Percentiles rank a stretch among this genome's conserved stretches.
Evolutionary conservation across 2,113 vertebrate genomes (phyloP).

Genomic region (Tautogolabrus adspersus): DNA sequence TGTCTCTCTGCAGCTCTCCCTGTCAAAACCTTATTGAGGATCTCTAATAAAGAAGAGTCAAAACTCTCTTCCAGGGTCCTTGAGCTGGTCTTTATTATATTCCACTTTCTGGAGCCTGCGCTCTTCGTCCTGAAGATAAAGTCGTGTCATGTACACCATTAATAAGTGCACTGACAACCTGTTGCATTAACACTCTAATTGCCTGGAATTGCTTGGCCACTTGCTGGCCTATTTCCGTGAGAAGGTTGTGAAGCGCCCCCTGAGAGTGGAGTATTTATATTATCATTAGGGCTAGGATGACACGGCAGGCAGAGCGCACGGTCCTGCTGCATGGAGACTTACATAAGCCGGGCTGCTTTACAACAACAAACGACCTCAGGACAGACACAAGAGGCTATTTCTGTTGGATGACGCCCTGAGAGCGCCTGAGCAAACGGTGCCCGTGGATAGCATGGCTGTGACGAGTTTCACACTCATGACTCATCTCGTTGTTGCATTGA

Average conservation of each 20-base stretch:
- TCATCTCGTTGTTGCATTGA: neutral
- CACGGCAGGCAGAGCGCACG: conserved; percentile 50
- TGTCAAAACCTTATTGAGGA: neutral
- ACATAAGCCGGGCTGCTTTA: conserved; percentile 26
- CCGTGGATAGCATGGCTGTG: neutral
- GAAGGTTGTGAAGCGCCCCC: conserved; percentile 70
- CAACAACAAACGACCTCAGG: conserved; percentile 43
- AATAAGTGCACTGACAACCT: conserved; percentile 53
- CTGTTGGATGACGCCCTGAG: conserved; percentile 18
- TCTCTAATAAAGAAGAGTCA: neutral
- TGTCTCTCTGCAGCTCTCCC: too few species aligned
- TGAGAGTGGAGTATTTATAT: conserved; percentile 73
- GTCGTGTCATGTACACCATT: conserved; percentile 40
- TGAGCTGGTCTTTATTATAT: conserved; percentile 27
- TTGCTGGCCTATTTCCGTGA: conserved; percentile 68
- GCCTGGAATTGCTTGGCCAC: conserved; percentile 58
- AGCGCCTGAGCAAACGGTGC: neutral
- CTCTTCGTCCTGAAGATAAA: conserved; percentile 39
- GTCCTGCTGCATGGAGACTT: conserved; percentile 30
- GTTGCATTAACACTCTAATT: conserved; percentile 69
- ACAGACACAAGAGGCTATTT: conserved; percentile 53
- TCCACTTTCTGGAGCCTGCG: neutral
- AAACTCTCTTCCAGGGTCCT: neutral
- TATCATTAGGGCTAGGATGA: conserved; percentile 65
- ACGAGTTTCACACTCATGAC: neutral